Base-by-base conservation (phyloP, 2,797 vertebrate species). In the Chaetodon trifasciatus region DNA sequence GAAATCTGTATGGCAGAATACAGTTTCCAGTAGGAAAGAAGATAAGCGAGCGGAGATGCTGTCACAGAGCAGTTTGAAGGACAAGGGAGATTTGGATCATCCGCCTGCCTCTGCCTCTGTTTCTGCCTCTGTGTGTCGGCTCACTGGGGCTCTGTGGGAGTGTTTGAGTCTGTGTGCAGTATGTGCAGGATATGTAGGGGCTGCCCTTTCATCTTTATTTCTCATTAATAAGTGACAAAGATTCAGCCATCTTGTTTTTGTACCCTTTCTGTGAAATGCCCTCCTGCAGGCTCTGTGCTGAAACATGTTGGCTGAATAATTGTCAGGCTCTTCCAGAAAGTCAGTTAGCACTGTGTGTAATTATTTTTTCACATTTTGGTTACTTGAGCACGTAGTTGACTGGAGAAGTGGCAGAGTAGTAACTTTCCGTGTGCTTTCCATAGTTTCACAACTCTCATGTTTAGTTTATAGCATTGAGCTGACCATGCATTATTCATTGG, bases 51-150 rank as follows among this genome's bases (percentile, higher is more conserved):
- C 24, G 39, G 64, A 61, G 71, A 47, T 52, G 23, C 42, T 64
- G 16, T 81, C 47, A n/a, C 39, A 21, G 21, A 42, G 52, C 13
- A 50, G 47, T 67, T 56, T 12, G 52, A 81, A 46, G 60, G 60
- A 72, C 19, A 65, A 32, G 28, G 4, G 8, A 60, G 32, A 21
- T 40, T 35, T 77, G 65, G 53, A 57, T 79, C 42, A 2, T 49
- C 70, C 44, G 15, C 3, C 42, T 63, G 47, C 60, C 17, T 78
- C 55, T 78, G 23, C 40, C 57, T 62, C 52, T 71, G 37, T 57
- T 19, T 76, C 63, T 66, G 21, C 60, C 62, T 84, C 44, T 50
- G 70, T 87, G 85, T 84, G 82, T 84, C 82, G 74, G 37, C 81
- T 84, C n/a, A 64, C 32, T 61, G 66, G 37, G 70, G 56, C 63